Conservation (phyloP, 2,113 vertebrate genomes). For the Piprites chloris region DNA sequence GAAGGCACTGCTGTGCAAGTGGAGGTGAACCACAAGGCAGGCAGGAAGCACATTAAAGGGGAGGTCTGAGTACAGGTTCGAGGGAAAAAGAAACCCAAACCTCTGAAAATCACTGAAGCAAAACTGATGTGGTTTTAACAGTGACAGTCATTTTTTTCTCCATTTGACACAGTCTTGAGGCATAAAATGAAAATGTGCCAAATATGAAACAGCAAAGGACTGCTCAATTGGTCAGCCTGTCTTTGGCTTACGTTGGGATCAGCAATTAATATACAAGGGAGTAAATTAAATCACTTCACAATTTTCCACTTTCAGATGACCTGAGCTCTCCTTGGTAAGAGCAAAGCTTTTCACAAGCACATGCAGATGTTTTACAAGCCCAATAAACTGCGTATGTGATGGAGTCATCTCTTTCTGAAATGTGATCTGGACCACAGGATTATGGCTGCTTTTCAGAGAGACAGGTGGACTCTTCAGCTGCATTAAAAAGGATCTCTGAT, state of each 20-base stretch:
- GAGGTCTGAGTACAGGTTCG: neutral
- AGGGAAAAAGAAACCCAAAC: neutral
- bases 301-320: conserved; percentile 3
- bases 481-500: neutral
- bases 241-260: neutral
- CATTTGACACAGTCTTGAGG: neutral
- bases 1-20: neutral
- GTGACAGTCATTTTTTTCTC: neutral
- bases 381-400: neutral
- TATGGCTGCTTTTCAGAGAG: neutral
- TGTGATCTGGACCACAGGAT: neutral
- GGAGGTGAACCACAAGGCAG: neutral
- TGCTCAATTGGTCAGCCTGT: neutral
- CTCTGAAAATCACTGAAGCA: neutral
- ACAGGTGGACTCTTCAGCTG: neutral
- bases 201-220: neutral
- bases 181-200: neutral
- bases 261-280: neutral
- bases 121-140: neutral
- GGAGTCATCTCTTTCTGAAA: neutral
- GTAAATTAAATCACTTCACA: neutral
- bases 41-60: neutral
- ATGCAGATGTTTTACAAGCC: neutral
- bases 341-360: neutral
- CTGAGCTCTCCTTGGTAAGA: neutral